Percentiles rank a stretch among this genome's conserved stretches.
Evolutionary conservation across 1,140 invertebrate species (phyloP).

Genomic region (honey bee (Apis mellifera)): Amel_HAv3.1 CM009945.2:4670501-4671000

Average conservation of each 20-base stretch:
- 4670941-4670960: too few species aligned
- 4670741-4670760: background rate
- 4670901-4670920: too few species aligned
- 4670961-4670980: too few species aligned
- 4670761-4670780: too few species aligned
- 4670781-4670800: too few species aligned
- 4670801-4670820: too few species aligned
- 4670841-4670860: too few species aligned
- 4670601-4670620: slow-evolving; percentile 69
- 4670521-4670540: slow-evolving; percentile 61
- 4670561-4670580: slow-evolving; percentile 72
- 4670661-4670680: slow-evolving; percentile 34
- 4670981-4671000: too few species aligned
- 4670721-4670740: background rate
- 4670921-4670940: too few species aligned
- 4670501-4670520: slow-evolving; percentile 53
- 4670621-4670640: slow-evolving; percentile 42
- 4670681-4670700: background rate
- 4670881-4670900: too few species aligned
- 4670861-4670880: too few species aligned
- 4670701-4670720: slow-evolving; percentile 2
- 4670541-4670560: slow-evolving; percentile 61
- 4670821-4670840: too few species aligned
- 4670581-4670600: slow-evolving; percentile 73
- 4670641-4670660: slow-evolving; percentile 13